Evolutionary conservation across 1,140 invertebrate species (phyloP), one percentile per base, ranked within the genome.

Genomic region (Elymnias hypermnestra): DNA sequence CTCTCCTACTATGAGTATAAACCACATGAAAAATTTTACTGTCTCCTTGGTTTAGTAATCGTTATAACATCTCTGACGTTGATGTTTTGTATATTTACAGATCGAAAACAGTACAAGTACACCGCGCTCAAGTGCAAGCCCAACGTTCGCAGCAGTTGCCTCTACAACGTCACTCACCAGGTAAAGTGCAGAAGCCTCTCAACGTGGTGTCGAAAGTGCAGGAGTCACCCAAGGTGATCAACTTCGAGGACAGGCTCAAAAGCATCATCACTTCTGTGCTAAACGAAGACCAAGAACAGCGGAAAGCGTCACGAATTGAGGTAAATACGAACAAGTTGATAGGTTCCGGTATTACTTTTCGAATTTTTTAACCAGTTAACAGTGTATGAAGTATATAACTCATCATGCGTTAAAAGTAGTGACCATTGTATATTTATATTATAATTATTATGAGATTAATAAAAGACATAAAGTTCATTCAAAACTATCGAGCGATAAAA

Each of bases 231-330:
- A 91, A 93, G 63, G 93, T 95, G 13, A 92, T 92, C 12, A 95
- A 96, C 77, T 97, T 95, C 71, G 95, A 97, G 72, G 95, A 97
- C 75, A 88, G 95, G n/a, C 87, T 97, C 2, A 96, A 97, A 77
- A 95, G 93, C 74, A 96, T 97, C 36, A 97, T 97, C 39, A 96
- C 95, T 2, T 95, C 93, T 23, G 94, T 95, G 10, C 75, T 97
- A 2, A 96, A 97, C 74, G 95, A 96, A 70, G 94, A 96, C 40
- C 76, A 83, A 59, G 85, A 87, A 53, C 85, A 87, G 41, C 65
- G 83, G 9, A 86, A 86, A 47, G 76, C 82, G 18, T 71, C 74
- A 28, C 69, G 64, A 17, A 51, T 67, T 2, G 64, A 67, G 55
- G 63, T 67, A 25, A 36, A 36, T 3, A 33, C 10, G 5, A 33